phyloP scores from a whole-genome alignment of 2,888 invertebrate species.

The Miltochrista miniata region DNA sequence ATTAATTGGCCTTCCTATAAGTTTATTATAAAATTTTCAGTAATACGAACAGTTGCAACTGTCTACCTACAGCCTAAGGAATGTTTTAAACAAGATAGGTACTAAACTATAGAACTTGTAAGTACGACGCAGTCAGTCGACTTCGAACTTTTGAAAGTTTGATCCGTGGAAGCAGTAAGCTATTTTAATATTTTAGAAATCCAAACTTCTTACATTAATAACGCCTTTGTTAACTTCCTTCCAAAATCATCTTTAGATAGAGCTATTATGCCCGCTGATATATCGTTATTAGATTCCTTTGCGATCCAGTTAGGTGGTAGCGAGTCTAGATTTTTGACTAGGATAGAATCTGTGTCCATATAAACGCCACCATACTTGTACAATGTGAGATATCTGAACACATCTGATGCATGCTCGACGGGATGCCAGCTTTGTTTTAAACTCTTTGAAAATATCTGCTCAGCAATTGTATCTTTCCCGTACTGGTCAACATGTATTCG shows the following conservation, averaged over 20 bases:
- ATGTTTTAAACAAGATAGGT: too few species aligned
- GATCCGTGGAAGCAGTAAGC: too few species aligned
- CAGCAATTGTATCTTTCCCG: constrained; percentile 11
- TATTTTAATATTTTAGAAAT: too few species aligned
- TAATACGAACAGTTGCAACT: too few species aligned
- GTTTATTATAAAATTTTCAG: too few species aligned
- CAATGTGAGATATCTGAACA: constrained; percentile 32
- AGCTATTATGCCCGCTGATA: constrained; percentile 22
- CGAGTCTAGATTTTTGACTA: constrained; percentile 26
- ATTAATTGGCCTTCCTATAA: too few species aligned
- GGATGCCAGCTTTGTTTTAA: not conserved
- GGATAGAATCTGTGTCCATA: constrained; percentile 32
- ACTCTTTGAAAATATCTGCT: constrained; percentile 3
- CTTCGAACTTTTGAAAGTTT: too few species aligned
- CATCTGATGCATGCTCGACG: constrained; percentile 24
- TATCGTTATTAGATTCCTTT: constrained; percentile 10
- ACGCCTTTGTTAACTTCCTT: constrained; percentile 5
- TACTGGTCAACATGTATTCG: constrained; percentile 22
- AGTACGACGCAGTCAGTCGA: too few species aligned
- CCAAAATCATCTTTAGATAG: constrained; percentile 26
- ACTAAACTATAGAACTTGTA: too few species aligned
- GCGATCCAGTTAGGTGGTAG: constrained; percentile 32
- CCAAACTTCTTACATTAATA: constrained; percentile 19
- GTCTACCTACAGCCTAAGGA: too few species aligned
- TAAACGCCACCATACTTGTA: constrained; percentile 34